Conservation (phyloP, 2,113 vertebrate species). For the Peucedramus taeniatus region DNA sequence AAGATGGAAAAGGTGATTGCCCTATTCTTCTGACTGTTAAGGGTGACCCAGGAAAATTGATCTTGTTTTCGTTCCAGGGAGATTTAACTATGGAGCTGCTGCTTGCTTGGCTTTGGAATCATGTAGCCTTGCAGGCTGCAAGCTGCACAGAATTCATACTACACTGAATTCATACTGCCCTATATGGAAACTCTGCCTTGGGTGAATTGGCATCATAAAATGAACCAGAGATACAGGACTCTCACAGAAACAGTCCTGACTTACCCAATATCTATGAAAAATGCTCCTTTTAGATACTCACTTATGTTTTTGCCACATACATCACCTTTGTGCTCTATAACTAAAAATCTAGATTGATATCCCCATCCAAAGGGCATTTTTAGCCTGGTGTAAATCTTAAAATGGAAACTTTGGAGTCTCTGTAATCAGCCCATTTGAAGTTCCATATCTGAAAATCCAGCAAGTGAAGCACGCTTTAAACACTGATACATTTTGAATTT, state of each 20-base stretch:
- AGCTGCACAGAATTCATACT: neutral
- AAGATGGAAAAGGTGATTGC: neutral
- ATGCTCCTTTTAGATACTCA: neutral
- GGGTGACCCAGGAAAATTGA: neutral
- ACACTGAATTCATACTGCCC: neutral
- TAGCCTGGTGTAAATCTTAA: neutral
- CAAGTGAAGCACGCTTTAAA: conserved; percentile 12
- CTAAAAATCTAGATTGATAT: neutral
- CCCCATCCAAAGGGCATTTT: neutral
- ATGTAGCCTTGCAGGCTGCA: neutral
- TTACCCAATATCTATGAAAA: neutral
- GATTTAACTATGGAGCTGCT: neutral
- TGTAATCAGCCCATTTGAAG: conserved; percentile 23
- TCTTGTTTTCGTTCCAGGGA: neutral
- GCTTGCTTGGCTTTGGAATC: too few species aligned
- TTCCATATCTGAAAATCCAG: conserved; percentile 29
- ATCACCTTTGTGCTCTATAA: neutral
- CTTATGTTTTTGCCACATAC: neutral
- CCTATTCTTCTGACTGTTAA: neutral
- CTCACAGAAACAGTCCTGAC: neutral
- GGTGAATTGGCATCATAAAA: neutral
- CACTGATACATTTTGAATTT: conserved; percentile 48
- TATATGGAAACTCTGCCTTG: neutral
- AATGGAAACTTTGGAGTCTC: conserved; percentile 2
- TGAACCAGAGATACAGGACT: neutral